Evolutionary conservation across 2,888 invertebrate species (phyloP).

Genomic region (Erannis defoliaria): DNA sequence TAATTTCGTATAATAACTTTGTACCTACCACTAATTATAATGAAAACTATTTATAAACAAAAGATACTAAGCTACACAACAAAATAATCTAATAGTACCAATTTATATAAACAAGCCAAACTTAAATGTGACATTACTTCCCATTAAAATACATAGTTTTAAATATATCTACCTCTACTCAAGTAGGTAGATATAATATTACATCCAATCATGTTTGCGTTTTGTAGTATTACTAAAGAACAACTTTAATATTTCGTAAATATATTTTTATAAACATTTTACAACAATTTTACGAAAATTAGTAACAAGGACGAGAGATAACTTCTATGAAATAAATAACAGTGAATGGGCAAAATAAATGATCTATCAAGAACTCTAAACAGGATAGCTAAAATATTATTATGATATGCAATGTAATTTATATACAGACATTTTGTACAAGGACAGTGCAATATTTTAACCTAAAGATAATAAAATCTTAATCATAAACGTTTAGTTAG

Average conservation of each 20-base stretch:
- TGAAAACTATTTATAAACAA: background rate
- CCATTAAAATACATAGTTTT: constrained; percentile 52
- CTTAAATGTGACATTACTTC: constrained; percentile 66
- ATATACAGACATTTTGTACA: constrained; percentile 73
- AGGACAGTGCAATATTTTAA: constrained; percentile 42
- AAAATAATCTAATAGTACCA: background rate
- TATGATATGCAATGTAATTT: constrained; percentile 79
- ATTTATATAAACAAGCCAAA: background rate
- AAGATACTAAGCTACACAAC: background rate
- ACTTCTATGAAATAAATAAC: constrained; percentile 41
- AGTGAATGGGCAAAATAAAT: constrained; percentile 36
- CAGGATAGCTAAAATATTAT: constrained; percentile 47
- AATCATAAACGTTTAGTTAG: background rate
- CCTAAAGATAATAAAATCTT: constrained; percentile 9
- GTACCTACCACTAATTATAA: background rate
- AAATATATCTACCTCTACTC: constrained; percentile 57
- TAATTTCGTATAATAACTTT: background rate
- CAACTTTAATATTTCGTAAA: constrained; percentile 71
- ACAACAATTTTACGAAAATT: constrained; percentile 76
- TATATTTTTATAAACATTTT: constrained; percentile 79
- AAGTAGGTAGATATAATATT: constrained; percentile 48
- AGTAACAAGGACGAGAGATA: constrained; percentile 67
- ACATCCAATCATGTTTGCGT: constrained; percentile 65
- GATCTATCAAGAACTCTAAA: constrained; percentile 43
- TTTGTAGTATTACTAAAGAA: constrained; percentile 68